Base-by-base conservation (phyloP, 2,797 vertebrate genomes). In the Clarias laeviceps region DNA sequence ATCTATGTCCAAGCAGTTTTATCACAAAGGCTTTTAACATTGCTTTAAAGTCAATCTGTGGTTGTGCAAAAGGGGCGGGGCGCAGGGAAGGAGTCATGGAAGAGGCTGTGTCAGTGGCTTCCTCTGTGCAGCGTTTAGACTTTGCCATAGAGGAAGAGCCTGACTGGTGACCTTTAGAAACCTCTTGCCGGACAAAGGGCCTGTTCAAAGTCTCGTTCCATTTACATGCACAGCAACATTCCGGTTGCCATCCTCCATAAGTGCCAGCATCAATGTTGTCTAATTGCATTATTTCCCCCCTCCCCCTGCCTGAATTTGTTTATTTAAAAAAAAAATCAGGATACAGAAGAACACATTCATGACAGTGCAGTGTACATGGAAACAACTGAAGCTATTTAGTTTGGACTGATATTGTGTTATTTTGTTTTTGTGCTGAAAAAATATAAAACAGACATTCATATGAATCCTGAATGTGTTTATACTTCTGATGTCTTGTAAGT, bases 111-210 rank as follows among this genome's bases (percentile, higher is more conserved):
- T 92, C 88, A 29, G 80, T 91, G 72, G 84, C 90, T 94, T 94
- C 91, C 91, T 94, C 90, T 92, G 79, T 88, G 34, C 90, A 74
- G 85, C 34, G 78, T 87, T 85, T 87, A 89, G 69, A 50, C 72
- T 70, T 66, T 54, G 45, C 57, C 50, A 68, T 86, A 89, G 87
- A 90, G 86, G 90, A 91, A 91, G 88, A 89, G 87, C 87, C 90
- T 87, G 91, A 87, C 89, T 91, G 85, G 87, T 92, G 90, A 88
- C 89, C 91, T 90, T 87, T 91, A 90, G 90, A 90, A 92, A 89
- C 89, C 90, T 89, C 88, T 29, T n/a, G 85, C 84, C 88, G 88
- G 86, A 96, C 95, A 96, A 96, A 96, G 94, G 88, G 85, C 82
- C 92, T 90, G 89, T 94, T 93, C 86, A 92, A 82, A 50, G 82